Conservation (phyloP, 2,113 vertebrate genomes). For the Xenopus tropicalis region UCB_Xtro_10.0 CM004444.2:96370501-96371000, state of each 20-base stretch:
- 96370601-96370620: conserved; percentile 14
- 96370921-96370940: not conserved
- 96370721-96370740: conserved; percentile 34
- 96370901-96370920: not conserved
- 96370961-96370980: no score
- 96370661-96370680: conserved; percentile 38
- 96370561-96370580: not conserved
- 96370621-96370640: conserved; percentile 30
- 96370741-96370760: conserved; percentile 35
- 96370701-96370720: conserved; percentile 43
- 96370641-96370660: conserved; percentile 30
- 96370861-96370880: not conserved
- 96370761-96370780: conserved; percentile 27
- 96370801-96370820: conserved; percentile 8
- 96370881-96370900: not conserved
- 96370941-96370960: not conserved
- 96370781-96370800: conserved; percentile 19
- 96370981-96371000: no score
- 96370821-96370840: conserved; percentile 9
- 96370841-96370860: not conserved
- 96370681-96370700: conserved; percentile 28
- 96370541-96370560: no score
- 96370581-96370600: not conserved
- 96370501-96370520: no score
- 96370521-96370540: no score